phyloP scores from a whole-genome alignment of 2,797 vertebrate genomes.

The Sebastolobus altivelis region DNA sequence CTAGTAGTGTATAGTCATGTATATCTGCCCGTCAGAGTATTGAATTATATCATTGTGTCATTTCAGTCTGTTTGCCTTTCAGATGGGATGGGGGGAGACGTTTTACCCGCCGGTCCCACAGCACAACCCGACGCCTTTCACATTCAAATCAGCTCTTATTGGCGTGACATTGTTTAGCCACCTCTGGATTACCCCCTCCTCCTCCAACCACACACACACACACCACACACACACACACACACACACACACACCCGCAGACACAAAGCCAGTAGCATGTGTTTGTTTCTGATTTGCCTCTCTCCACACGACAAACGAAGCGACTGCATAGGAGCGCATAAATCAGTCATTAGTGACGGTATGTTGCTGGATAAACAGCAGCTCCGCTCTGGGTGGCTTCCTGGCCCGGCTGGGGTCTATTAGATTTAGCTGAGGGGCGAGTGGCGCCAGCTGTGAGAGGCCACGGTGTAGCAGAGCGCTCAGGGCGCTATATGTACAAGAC shows the following conservation, averaged over 20 bases:
- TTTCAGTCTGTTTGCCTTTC: slow-evolving; percentile 27
- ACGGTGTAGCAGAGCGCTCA: slow-evolving; percentile 42
- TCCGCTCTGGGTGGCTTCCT: slow-evolving; percentile 28
- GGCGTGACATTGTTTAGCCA: slow-evolving; percentile 63
- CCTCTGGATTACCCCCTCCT: slow-evolving; percentile 51
- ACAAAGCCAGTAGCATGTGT: slow-evolving; percentile 33
- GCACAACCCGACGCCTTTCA: slow-evolving; percentile 44
- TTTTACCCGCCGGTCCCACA: slow-evolving; percentile 19
- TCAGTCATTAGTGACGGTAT: slow-evolving; percentile 66
- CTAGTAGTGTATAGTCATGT: not conserved
- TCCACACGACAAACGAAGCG: slow-evolving; percentile 32
- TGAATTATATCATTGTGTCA: not conserved
- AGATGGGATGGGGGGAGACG: not conserved
- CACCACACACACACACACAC: slow-evolving; percentile 26
- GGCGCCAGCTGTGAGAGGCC: slow-evolving; percentile 66
- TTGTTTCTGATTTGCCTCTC: slow-evolving; percentile 31
- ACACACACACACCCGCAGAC: slow-evolving; percentile 11
- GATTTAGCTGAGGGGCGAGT: slow-evolving; percentile 38
- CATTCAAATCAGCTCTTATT: slow-evolving; percentile 71
- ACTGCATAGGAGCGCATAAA: slow-evolving; percentile 32
- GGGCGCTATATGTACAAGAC: slow-evolving; percentile 25
- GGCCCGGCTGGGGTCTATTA: slow-evolving; percentile 38
- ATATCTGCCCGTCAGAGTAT: not conserved
- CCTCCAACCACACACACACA: slow-evolving; percentile 33
- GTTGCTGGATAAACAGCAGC: slow-evolving; percentile 53